Conservation (phyloP, 2,113 vertebrate species). For the Benitochromis conjunctus region DNA sequence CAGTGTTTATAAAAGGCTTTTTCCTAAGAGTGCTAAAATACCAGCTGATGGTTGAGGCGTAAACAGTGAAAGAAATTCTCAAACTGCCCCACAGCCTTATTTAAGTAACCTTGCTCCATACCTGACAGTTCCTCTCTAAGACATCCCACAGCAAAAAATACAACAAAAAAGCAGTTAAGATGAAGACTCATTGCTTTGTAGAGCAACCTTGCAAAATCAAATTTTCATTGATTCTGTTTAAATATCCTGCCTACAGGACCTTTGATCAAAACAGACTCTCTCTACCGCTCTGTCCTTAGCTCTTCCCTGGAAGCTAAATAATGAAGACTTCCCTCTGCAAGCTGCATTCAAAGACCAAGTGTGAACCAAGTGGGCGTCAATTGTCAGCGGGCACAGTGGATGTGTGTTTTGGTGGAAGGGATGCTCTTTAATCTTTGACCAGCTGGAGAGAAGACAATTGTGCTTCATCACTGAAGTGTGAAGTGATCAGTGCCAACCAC, state of each 20-base stretch:
- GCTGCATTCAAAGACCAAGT: conserved; percentile 10
- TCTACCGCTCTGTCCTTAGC: neutral
- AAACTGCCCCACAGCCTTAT: neutral
- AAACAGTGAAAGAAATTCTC: neutral
- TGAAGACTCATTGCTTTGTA: neutral
- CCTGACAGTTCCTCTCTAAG: neutral
- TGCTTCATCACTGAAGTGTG: conserved; percentile 22
- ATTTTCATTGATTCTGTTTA: conserved; percentile 9
- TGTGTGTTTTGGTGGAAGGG: conserved; percentile 14
- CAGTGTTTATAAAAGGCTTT: neutral
- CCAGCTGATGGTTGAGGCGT: neutral
- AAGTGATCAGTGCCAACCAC: conserved; percentile 13
- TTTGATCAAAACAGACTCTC: conserved; percentile 32
- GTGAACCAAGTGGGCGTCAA: conserved; percentile 17
- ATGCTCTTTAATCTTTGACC: conserved; percentile 46
- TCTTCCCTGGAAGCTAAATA: neutral
- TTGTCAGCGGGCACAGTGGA: neutral
- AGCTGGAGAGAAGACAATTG: conserved; percentile 36
- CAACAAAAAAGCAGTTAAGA: neutral
- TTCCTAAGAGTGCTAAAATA: neutral
- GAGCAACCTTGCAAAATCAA: neutral
- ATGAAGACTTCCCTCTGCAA: neutral
- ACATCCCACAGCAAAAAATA: neutral
- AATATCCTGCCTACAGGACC: conserved; percentile 5
- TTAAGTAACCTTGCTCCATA: neutral